phyloP scores from a whole-genome alignment of 2,113 vertebrate genomes.

The Cettia cetti region DNA sequence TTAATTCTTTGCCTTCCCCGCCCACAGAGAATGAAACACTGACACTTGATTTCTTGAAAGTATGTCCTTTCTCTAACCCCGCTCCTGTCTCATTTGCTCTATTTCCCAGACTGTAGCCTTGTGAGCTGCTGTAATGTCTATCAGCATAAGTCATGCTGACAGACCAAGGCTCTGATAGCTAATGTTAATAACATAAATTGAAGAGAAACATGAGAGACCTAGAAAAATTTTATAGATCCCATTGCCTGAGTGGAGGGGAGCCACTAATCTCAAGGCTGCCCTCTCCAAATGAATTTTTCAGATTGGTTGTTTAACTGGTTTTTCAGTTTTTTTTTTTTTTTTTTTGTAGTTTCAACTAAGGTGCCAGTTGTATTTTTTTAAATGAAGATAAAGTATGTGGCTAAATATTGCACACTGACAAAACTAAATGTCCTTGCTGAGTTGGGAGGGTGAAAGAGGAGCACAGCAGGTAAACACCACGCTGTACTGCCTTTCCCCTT shows the following conservation, averaged over 20 bases:
- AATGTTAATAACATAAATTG: conserved; percentile 18
- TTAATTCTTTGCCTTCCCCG: not conserved
- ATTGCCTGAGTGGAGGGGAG: not conserved
- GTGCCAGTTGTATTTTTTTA: not conserved
- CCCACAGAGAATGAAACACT: conserved; percentile 13
- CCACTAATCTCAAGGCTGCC: not conserved
- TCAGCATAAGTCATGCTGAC: not conserved
- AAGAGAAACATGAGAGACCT: conserved; percentile 29
- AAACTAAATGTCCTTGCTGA: not conserved
- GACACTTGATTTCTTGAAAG: conserved; percentile 26
- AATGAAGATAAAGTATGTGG: not conserved
- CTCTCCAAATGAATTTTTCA: not conserved
- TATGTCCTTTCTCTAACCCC: conserved; percentile 43
- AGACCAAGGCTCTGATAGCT: conserved; percentile 44
- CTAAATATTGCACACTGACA: not conserved
- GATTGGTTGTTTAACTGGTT: not conserved
- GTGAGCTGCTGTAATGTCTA: conserved; percentile 43
- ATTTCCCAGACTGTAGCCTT: conserved; percentile 38
- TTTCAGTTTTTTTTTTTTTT: not conserved
- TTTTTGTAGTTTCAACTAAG: not conserved
- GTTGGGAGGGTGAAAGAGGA: not conserved
- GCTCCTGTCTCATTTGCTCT: not conserved
- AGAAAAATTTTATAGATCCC: not conserved
- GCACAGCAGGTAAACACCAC: accelerated
- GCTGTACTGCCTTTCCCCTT: not conserved